phyloP scores from a whole-genome alignment of 2,797 vertebrate species.

The Odontamblyopus lacepedii region DNA sequence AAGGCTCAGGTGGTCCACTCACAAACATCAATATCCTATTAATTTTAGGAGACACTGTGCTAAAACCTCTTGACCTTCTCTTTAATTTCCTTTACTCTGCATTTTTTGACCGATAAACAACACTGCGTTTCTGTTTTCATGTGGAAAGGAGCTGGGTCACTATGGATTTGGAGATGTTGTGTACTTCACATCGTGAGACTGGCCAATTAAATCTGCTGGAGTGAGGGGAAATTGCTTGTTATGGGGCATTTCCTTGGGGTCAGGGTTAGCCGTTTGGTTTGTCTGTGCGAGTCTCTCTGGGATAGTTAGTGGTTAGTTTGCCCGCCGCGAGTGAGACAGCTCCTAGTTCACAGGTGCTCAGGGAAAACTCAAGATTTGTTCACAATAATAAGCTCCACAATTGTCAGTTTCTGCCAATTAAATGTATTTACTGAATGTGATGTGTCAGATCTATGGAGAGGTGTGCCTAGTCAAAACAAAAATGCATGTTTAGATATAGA shows the following conservation, averaged over 20 bases:
- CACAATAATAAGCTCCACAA: conserved; percentile 31
- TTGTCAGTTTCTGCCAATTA: neutral
- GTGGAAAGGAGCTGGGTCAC: neutral
- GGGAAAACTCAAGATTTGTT: conserved; percentile 28
- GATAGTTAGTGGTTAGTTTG: conserved; percentile 62
- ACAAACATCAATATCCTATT: conserved; percentile 56
- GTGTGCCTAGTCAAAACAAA: too few species aligned
- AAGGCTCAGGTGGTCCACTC: conserved; percentile 42
- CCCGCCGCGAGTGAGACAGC: conserved; percentile 55
- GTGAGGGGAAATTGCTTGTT: conserved; percentile 61
- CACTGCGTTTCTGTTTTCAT: conserved; percentile 12
- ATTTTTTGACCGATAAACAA: conserved; percentile 14
- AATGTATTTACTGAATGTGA: neutral
- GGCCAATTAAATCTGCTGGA: conserved; percentile 71
- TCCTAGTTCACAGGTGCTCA: conserved; percentile 60
- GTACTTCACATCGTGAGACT: conserved; percentile 40
- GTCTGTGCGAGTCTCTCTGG: conserved; percentile 70
- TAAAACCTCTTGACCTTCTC: conserved; percentile 10
- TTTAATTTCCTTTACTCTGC: conserved; percentile 21
- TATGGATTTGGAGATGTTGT: conserved; percentile 34
- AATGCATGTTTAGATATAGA: too few species aligned
- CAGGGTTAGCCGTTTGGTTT: conserved; percentile 52
- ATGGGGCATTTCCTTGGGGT: conserved; percentile 73
- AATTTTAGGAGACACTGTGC: conserved; percentile 52
- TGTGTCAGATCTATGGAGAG: too few species aligned